Conservation (phyloP, 2,797 vertebrate genomes). For the Parambassis ranga region DNA sequence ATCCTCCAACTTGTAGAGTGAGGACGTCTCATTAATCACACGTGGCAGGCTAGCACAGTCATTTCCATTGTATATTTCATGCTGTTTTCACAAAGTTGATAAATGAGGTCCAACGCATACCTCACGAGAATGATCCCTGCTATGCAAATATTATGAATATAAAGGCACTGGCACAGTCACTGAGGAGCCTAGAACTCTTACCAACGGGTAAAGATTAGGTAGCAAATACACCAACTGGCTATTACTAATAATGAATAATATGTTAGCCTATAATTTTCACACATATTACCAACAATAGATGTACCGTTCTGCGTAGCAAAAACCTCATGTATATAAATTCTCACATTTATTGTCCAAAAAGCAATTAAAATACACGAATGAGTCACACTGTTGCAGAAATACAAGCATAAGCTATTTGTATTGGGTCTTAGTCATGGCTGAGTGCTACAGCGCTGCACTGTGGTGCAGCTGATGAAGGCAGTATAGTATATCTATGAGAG, state of each 20-base stretch:
- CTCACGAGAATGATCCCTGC: not conserved
- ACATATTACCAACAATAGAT: not conserved
- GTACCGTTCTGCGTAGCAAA: not conserved
- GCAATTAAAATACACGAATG: not conserved
- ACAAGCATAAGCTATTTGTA: not conserved
- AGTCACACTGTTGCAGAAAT: not conserved
- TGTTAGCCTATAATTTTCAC: not conserved
- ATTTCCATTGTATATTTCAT: conserved; percentile 28
- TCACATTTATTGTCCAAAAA: not conserved
- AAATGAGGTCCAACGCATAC: conserved; percentile 12
- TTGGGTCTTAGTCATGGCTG: not conserved
- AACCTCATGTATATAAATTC: not conserved
- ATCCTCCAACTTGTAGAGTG: not conserved
- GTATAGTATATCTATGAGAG: conserved; percentile 66
- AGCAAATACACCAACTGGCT: too few relatives aligned
- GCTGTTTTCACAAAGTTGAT: conserved; percentile 27
- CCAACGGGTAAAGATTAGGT: too few relatives aligned
- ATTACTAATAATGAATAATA: not conserved
- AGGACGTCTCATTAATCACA: conserved; percentile 40
- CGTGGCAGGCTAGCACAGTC: conserved; percentile 13
- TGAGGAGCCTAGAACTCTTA: too few relatives aligned
- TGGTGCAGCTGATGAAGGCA: conserved; percentile 68
- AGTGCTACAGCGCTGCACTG: conserved; percentile 33
- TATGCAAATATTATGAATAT: conserved; percentile 3
- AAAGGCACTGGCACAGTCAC: not conserved